phyloP scores from a whole-genome alignment of 2,888 invertebrate genomes.

The Scaptomyza reducta region DNA sequence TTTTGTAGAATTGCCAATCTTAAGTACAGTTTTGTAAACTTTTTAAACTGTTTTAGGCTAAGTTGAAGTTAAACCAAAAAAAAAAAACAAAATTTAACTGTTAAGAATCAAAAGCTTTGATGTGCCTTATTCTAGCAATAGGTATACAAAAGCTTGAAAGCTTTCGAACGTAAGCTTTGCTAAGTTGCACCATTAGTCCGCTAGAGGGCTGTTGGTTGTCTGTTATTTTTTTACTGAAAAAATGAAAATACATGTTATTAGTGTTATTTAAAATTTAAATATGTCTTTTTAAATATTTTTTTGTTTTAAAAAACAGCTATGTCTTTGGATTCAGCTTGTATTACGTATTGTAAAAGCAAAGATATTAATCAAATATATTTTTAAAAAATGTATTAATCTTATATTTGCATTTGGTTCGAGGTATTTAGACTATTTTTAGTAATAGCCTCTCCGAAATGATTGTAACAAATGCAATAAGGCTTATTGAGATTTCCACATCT shows the following conservation, averaged over 20 bases:
- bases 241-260: constrained; percentile 16
- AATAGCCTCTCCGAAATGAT: too few species aligned
- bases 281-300: not conserved
- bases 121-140: constrained; percentile 18
- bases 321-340: too few species aligned
- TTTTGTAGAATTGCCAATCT: constrained; percentile 9
- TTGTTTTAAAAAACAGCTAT: too few species aligned
- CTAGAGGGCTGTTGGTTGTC: constrained; percentile 32
- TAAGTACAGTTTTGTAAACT: constrained; percentile 34
- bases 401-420: too few species aligned
- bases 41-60: constrained; percentile 34
- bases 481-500: not conserved
- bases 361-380: too few species aligned
- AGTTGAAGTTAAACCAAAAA: constrained; percentile 39
- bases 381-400: too few species aligned
- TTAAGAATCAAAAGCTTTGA: constrained; percentile 41
- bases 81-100: constrained; percentile 34
- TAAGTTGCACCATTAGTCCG: constrained; percentile 24
- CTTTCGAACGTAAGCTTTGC: constrained; percentile 30
- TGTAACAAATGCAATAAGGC: not conserved
- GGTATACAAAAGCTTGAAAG: not conserved
- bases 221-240: constrained; percentile 31
- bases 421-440: too few species aligned
- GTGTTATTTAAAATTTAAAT: not conserved
- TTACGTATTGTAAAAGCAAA: too few species aligned